These are phyloP conservation scores for Lucifuga dentata DNA, from an alignment of 2,113 vertebrate species.

Conservation along the genomic window DNA sequence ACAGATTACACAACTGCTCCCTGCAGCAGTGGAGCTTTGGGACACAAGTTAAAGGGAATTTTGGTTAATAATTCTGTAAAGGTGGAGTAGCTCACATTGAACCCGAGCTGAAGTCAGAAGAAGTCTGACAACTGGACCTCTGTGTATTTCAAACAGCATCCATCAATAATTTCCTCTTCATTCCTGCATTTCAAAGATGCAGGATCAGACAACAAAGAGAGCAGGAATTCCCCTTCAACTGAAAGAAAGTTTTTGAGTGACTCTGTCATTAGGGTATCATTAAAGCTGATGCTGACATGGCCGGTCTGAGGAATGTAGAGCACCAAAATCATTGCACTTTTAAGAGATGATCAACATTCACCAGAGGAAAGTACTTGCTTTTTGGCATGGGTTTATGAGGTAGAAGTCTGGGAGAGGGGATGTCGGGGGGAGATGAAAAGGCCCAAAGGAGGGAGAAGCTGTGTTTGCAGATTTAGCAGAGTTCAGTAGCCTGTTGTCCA, in stretches of 20 bases:
- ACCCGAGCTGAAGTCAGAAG: conserved; percentile 52
- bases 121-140: conserved; percentile 12
- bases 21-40: conserved; percentile 12
- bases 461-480: conserved; percentile 82
- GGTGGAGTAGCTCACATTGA: conserved; percentile 61
- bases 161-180: conserved; percentile 48
- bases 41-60: conserved; percentile 44
- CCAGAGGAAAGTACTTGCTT: conserved; percentile 80
- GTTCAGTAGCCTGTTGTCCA: conserved; percentile 78
- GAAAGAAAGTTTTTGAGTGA: conserved; percentile 61
- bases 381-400: conserved; percentile 81
- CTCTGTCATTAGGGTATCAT: conserved; percentile 59
- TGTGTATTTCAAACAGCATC: conserved; percentile 40
- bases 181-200: conserved; percentile 66
- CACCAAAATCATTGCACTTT: conserved; percentile 51
- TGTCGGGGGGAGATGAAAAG: conserved; percentile 64
- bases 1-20: conserved; percentile 61
- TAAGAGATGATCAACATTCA: conserved; percentile 65
- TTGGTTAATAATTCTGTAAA: conserved; percentile 39
- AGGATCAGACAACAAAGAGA: conserved; percentile 66
- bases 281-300: conserved; percentile 54
- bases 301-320: conserved; percentile 55
- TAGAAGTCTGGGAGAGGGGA: conserved; percentile 52
- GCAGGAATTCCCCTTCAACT: conserved; percentile 67
- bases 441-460: conserved; percentile 59